Percentiles rank a stretch among this genome's conserved stretches.
Evolutionary conservation across 2,113 vertebrate genomes (phyloP).

Genomic region (Carettochelys insculpta): DNA sequence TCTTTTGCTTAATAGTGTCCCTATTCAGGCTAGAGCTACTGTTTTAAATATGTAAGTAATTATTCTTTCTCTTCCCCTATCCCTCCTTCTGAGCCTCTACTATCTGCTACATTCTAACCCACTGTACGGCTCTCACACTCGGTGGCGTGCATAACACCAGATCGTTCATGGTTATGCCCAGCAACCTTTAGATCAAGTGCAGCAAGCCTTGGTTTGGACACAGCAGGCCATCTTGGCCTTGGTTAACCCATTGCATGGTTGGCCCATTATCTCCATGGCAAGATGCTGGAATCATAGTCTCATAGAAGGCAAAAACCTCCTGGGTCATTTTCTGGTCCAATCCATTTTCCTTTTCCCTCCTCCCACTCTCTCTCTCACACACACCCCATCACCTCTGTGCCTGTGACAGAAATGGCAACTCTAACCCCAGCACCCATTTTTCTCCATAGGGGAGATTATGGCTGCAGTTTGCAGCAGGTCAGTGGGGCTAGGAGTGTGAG

Average conservation of each 20-base stretch:
- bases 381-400: neutral
- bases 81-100: constrained; percentile 67
- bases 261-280: neutral
- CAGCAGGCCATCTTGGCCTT: neutral
- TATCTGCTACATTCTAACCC: constrained; percentile 57
- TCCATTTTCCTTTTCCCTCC: neutral
- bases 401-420: neutral
- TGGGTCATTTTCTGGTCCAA: neutral
- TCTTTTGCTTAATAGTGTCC: constrained; percentile 71
- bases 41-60: constrained; percentile 75
- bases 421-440: neutral
- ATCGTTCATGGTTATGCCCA: constrained; percentile 40
- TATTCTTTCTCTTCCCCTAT: constrained; percentile 46
- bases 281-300: neutral
- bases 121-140: constrained; percentile 32
- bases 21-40: constrained; percentile 66
- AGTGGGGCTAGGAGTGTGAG: neutral
- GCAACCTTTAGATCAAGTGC: constrained; percentile 45
- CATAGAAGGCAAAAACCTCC: neutral
- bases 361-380: neutral
- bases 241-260: neutral
- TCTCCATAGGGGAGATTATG: accelerated
- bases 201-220: constrained; percentile 35
- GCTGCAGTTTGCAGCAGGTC: neutral
- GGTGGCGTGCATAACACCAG: constrained; percentile 23